phyloP scores from a whole-genome alignment of 2,888 invertebrate genomes.

The Shargacucullia verbasci region DNA sequence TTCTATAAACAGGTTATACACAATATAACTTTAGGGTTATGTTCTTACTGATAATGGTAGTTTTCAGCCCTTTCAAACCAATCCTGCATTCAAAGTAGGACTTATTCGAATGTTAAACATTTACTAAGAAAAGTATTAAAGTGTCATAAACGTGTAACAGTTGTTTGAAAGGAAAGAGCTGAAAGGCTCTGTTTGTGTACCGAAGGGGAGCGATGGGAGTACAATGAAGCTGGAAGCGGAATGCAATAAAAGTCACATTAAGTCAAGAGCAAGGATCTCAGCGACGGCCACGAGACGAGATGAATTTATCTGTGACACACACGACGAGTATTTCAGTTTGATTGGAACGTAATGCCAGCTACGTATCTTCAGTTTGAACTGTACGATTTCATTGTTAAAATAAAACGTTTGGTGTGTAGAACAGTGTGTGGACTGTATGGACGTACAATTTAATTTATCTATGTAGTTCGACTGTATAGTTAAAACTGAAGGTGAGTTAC shows the following conservation, averaged over 20 bases:
- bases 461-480: no score
- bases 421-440: no score
- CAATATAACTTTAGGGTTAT: no score
- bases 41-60: no score
- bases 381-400: no score
- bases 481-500: no score
- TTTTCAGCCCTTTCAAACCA: conserved; percentile 19
- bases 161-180: conserved; percentile 52
- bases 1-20: no score
- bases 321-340: conserved; percentile 28
- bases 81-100: conserved; percentile 17
- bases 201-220: conserved; percentile 65
- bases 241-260: conserved; percentile 86
- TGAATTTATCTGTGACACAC: conserved; percentile 70
- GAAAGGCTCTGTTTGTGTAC: conserved; percentile 69
- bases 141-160: conserved; percentile 60
- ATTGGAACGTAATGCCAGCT: conserved; percentile 20
- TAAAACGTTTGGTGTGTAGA: no score
- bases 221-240: conserved; percentile 78
- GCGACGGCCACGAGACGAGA: conserved; percentile 60
- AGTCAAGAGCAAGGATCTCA: conserved; percentile 78
- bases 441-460: no score
- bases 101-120: conserved; percentile 23
- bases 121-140: conserved; percentile 58
- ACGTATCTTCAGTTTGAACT: no score